Evolutionary conservation across 1,140 invertebrate species (phyloP).

Genomic region (Teleogryllus occipitalis): DNA sequence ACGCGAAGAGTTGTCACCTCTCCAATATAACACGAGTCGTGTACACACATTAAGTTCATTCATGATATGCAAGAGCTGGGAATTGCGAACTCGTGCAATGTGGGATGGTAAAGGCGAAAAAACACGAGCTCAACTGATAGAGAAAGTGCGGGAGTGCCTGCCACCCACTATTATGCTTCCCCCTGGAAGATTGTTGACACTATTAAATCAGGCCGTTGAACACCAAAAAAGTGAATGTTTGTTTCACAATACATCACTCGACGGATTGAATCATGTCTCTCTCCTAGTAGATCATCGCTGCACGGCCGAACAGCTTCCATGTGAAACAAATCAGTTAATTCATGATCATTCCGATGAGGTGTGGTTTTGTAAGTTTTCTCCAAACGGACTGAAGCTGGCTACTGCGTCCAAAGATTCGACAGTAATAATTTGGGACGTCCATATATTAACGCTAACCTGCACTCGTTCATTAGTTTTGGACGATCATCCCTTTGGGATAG

Average conservation of each 20-base stretch:
- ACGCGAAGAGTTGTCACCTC: not conserved
- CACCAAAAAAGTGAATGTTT: slow-evolving; percentile 82
- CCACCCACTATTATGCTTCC: slow-evolving; percentile 93
- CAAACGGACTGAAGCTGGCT: slow-evolving; percentile 86
- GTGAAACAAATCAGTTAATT: slow-evolving; percentile 74
- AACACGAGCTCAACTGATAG: slow-evolving; percentile 72
- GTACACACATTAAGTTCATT: slow-evolving; percentile 46
- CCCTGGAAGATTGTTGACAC: slow-evolving; percentile 68
- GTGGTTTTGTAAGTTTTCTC: slow-evolving; percentile 95
- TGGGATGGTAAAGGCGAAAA: slow-evolving; percentile 77
- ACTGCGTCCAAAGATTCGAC: slow-evolving; percentile 95
- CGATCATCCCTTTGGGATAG: slow-evolving; percentile 78
- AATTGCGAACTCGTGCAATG: slow-evolving; percentile 46
- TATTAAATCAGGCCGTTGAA: slow-evolving; percentile 85
- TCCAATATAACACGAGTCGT: not conserved
- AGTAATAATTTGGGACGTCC: slow-evolving; percentile 93
- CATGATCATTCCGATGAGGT: slow-evolving; percentile 97
- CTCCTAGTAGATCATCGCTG: slow-evolving; percentile 84
- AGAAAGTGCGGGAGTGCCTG: slow-evolving; percentile 80
- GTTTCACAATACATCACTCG: slow-evolving; percentile 60
- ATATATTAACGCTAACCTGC: slow-evolving; percentile 64
- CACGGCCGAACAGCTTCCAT: slow-evolving; percentile 67
- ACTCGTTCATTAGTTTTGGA: slow-evolving; percentile 70
- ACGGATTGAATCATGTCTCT: slow-evolving; percentile 59
- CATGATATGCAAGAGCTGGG: slow-evolving; percentile 78